Conservation (phyloP, 1,140 invertebrate species). For the Philopotamus ludificatus region DNA sequence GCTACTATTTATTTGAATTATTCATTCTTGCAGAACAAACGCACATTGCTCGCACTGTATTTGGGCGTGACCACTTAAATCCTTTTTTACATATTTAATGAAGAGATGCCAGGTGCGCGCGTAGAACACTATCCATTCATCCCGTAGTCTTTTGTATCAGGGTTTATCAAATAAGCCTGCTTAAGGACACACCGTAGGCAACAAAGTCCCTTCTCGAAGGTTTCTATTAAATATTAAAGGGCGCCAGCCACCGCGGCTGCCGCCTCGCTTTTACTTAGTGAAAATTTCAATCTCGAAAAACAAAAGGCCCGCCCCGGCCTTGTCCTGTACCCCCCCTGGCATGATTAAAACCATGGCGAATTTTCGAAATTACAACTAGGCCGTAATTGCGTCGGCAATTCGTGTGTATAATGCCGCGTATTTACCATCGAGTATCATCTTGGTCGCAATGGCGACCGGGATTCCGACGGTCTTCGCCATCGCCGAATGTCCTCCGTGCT, state of each 20-base stretch:
- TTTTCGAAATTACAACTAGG: not conserved
- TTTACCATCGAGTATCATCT: slow-evolving; percentile 94
- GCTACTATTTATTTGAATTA: no score
- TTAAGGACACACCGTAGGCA: not conserved
- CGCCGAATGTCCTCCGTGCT: slow-evolving; percentile 82
- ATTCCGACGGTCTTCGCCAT: slow-evolving; percentile 98
- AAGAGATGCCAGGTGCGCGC: slow-evolving; percentile 9
- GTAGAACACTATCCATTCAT: slow-evolving; percentile 14
- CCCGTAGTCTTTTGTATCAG: slow-evolving; percentile 21
- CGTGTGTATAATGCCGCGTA: not conserved
- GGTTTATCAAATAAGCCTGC: slow-evolving; percentile 28
- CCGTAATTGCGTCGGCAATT: not conserved
- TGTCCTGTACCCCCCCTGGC: no score
- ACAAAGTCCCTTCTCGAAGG: not conserved
- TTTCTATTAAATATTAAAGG: slow-evolving; percentile 13
- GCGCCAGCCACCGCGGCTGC: not conserved
- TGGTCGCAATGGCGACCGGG: slow-evolving; percentile 92
- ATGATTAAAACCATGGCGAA: not conserved
- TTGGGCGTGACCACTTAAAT: not conserved
- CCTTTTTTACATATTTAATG: slow-evolving; percentile 21
- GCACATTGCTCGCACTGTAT: no score
- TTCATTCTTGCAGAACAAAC: no score
- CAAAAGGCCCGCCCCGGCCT: not conserved
- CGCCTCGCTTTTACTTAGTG: not conserved
- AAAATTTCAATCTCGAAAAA: not conserved